Evolutionary conservation across 2,113 vertebrate genomes (phyloP).

Genomic region (Strix aluco): DNA sequence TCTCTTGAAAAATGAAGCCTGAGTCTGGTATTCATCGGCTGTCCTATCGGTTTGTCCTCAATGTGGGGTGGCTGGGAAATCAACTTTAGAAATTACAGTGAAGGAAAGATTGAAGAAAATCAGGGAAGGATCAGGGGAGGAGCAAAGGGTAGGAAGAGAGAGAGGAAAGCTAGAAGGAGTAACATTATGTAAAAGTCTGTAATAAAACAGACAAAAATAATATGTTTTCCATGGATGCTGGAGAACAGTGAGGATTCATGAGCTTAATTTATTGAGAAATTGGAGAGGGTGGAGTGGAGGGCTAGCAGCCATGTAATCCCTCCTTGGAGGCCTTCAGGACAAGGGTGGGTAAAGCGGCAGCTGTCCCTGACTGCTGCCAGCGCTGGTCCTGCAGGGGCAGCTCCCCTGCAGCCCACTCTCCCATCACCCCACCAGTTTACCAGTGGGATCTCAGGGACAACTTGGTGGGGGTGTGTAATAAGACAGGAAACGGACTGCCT

Average conservation of each 20-base stretch:
- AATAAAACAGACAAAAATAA: not conserved
- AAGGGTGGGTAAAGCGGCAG: not conserved
- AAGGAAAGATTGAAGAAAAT: not conserved
- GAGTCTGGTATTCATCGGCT: not conserved
- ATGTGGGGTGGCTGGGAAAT: not conserved
- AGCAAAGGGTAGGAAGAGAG: not conserved
- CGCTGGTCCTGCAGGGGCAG: not conserved
- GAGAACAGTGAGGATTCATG: not conserved
- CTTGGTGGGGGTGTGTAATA: too few species aligned
- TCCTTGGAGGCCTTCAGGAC: not conserved
- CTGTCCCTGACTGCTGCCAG: not conserved
- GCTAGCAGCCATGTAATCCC: not conserved
- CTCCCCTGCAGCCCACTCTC: not conserved
- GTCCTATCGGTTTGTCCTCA: not conserved
- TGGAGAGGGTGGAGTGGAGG: not conserved
- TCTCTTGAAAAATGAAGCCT: not conserved
- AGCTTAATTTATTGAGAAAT: not conserved
- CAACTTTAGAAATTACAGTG: not conserved
- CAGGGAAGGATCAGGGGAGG: not conserved
- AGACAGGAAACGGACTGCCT: not conserved
- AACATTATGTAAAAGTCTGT: not conserved
- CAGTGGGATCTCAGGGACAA: not conserved
- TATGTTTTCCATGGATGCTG: not conserved
- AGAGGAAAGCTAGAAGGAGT: not conserved
- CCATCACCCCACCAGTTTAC: not conserved